Percentiles rank a stretch among this genome's conserved stretches.
These are phyloP conservation scores for Agrotis ipsilon DNA, from an alignment of 2,888 invertebrate genomes.

Conservation along the genomic window DNA sequence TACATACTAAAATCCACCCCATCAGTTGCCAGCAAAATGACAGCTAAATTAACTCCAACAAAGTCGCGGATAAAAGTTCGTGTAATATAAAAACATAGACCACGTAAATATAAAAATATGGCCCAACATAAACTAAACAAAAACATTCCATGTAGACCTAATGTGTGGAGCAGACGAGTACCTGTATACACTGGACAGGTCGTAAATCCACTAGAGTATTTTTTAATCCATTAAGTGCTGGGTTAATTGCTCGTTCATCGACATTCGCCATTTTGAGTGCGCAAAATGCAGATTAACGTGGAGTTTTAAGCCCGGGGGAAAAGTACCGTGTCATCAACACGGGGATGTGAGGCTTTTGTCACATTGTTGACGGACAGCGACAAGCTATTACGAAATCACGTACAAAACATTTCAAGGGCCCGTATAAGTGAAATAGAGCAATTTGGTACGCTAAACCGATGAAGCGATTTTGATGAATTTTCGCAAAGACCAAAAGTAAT, in stretches of 20 bases:
- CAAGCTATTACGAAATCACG: neutral
- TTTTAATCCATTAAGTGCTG: conserved; percentile 45
- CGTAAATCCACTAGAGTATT: conserved; percentile 4
- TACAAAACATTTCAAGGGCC: too few relatives aligned
- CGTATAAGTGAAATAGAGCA: too few relatives aligned
- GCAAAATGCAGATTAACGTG: conserved; percentile 50
- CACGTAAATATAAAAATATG: neutral
- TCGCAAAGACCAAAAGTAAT: too few relatives aligned
- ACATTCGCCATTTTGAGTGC: conserved; percentile 53
- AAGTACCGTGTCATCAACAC: conserved; percentile 38
- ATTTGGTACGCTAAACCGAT: too few relatives aligned
- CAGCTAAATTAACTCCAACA: too few relatives aligned
- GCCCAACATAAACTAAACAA: neutral
- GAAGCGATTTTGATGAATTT: too few relatives aligned
- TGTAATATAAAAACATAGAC: neutral
- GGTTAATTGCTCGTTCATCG: conserved; percentile 53
- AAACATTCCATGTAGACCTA: neutral
- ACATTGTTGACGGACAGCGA: neutral
- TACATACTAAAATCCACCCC: too few relatives aligned
- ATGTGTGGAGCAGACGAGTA: neutral
- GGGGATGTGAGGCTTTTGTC: neutral
- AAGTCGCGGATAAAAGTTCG: too few relatives aligned
- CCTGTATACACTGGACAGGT: neutral
- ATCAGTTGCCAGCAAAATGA: neutral
- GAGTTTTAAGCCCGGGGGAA: conserved; percentile 35